phyloP scores from a whole-genome alignment of 1,140 invertebrate species.

The Diorhabda carinulata region DNA sequence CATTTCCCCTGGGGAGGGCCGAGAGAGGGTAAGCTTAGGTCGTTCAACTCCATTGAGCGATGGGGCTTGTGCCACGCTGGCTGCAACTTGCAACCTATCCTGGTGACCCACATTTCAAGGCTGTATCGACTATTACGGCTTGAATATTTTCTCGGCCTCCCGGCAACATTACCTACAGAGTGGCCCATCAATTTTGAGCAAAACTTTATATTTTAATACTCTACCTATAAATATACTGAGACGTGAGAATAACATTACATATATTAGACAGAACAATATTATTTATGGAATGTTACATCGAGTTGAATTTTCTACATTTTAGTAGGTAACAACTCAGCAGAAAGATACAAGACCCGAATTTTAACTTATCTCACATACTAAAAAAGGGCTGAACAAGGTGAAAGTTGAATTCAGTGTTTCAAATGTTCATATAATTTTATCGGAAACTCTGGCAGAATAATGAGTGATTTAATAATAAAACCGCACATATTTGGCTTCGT shows the following conservation, averaged over 20 bases:
- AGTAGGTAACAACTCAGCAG: too few species aligned
- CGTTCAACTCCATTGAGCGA: slow-evolving; percentile 8
- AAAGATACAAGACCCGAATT: too few species aligned
- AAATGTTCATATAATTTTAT: too few species aligned
- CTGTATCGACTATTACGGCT: slow-evolving; percentile 22
- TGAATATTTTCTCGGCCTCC: not conserved
- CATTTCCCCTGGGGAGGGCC: not conserved
- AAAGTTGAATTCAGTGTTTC: too few species aligned
- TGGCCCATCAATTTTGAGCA: not conserved
- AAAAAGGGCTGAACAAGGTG: too few species aligned
- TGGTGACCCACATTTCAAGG: slow-evolving; percentile 23
- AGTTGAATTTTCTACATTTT: not conserved
- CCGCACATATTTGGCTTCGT: too few species aligned
- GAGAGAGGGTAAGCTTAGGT: slow-evolving; percentile 13
- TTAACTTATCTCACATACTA: too few species aligned
- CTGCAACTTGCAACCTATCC: slow-evolving; percentile 20
- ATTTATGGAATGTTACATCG: too few species aligned
- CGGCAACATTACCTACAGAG: not conserved
- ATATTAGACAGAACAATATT: too few species aligned
- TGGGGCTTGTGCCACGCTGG: slow-evolving; percentile 7
- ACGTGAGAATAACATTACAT: not conserved
- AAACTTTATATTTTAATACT: not conserved
- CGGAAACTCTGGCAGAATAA: too few species aligned
- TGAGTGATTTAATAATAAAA: too few species aligned
- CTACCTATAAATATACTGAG: not conserved